These are phyloP conservation scores for Syngnathus scovelli DNA, from an alignment of 2,113 vertebrate species.

Conservation along the genomic window DNA sequence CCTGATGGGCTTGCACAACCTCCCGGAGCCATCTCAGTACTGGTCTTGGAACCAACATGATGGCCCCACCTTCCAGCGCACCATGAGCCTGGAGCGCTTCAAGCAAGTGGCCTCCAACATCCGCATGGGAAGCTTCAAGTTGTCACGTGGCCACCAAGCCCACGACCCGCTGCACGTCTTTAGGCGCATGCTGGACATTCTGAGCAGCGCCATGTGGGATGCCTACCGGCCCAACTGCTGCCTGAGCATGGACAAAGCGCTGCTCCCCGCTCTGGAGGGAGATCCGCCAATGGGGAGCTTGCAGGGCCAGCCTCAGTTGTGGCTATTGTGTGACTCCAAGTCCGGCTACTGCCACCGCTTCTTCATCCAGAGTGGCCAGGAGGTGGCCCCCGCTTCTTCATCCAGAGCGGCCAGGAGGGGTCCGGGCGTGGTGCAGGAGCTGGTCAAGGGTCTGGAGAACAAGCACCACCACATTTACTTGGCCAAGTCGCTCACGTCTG, in stretches of 20 bases:
- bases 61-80: conserved; percentile 58
- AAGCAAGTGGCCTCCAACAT: conserved; percentile 61
- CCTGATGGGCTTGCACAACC: conserved; percentile 68
- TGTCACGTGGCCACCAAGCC: not conserved
- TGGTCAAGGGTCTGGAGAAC: conserved; percentile 60
- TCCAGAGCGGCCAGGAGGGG: conserved; percentile 54
- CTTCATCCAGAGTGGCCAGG: conserved; percentile 51
- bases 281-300: conserved; percentile 22
- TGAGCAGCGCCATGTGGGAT: conserved; percentile 60
- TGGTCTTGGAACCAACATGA: conserved; percentile 67
- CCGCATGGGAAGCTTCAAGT: conserved; percentile 61
- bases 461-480: conserved; percentile 71
- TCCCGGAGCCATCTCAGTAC: conserved; percentile 60
- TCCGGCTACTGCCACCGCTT: conserved; percentile 75
- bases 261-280: conserved; percentile 59
- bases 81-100: conserved; percentile 69
- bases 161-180: conserved; percentile 59
- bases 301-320: conserved; percentile 60
- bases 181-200: conserved; percentile 57
- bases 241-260: conserved; percentile 63
- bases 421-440: conserved; percentile 54
- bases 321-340: conserved; percentile 77
- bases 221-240: conserved; percentile 65
- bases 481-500: conserved; percentile 56
- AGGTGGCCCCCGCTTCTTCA: conserved; percentile 44